Conservation (phyloP, 2,113 vertebrate genomes). For the Lophius piscatorius region DNA sequence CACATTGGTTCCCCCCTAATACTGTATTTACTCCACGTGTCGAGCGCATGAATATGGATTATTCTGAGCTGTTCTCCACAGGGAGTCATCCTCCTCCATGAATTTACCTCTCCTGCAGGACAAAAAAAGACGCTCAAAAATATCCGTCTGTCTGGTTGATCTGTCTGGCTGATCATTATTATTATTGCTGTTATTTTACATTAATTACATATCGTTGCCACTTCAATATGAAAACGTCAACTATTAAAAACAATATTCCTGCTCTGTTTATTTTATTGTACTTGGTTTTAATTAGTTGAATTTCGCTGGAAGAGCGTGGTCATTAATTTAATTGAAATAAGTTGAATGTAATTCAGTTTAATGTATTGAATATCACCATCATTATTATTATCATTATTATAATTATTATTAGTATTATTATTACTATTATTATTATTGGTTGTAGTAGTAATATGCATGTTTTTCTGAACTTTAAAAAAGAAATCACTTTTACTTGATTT, state of each 20-base stretch:
- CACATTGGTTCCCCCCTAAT: conserved; percentile 25
- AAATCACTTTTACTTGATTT: not conserved
- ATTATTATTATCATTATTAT: not conserved
- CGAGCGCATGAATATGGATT: conserved; percentile 71
- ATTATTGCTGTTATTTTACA: conserved; percentile 26
- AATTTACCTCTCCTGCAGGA: conserved; percentile 48
- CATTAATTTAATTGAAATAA: not conserved
- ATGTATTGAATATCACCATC: not conserved
- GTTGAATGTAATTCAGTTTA: not conserved
- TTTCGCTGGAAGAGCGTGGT: too few relatives aligned
- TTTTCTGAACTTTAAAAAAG: not conserved
- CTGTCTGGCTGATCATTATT: conserved; percentile 26
- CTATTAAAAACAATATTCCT: too few relatives aligned
- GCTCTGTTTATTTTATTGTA: not conserved
- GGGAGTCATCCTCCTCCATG: conserved; percentile 55
- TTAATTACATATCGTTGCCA: too few relatives aligned
- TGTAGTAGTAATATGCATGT: not conserved
- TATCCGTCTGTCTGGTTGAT: conserved; percentile 38
- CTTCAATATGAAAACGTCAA: too few relatives aligned
- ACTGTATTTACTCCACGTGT: conserved; percentile 71
- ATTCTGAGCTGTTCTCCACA: conserved; percentile 58
- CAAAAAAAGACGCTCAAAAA: conserved; percentile 17
- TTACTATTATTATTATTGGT: not conserved
- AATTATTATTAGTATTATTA: not conserved
- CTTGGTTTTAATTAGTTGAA: too few relatives aligned